A percentile compares a stretch with the other conserved stretches of the same genome.
Conservation (phyloP, 2,113 vertebrate species). For the Neomonachus schauinslandi region DNA sequence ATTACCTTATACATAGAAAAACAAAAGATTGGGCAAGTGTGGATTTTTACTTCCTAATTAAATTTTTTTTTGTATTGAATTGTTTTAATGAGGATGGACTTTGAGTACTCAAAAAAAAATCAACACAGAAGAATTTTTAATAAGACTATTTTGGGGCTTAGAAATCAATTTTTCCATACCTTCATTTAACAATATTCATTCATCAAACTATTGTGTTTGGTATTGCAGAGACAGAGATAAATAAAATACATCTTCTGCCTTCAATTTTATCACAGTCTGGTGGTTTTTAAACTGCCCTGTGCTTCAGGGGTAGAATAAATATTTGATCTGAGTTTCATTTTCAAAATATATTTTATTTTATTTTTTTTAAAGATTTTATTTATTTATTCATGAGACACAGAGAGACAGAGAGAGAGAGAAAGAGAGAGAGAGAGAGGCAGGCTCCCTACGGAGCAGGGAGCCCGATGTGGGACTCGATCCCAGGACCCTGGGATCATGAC, state of each 20-base stretch:
- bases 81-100: conserved; percentile 17
- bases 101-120: conserved; percentile 30
- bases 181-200: conserved; percentile 52
- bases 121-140: conserved; percentile 46
- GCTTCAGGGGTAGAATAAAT: conserved; percentile 25
- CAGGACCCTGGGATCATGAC: no score
- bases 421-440: no score
- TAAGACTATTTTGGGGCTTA: conserved; percentile 34
- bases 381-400: no score
- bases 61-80: not conserved
- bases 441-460: no score
- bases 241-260: conserved; percentile 45
- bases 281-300: conserved; percentile 21
- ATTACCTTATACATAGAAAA: conserved; percentile 16
- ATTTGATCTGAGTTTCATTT: conserved; percentile 49
- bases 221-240: conserved; percentile 33
- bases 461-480: no score
- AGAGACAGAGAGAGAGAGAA: no score
- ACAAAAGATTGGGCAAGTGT: not conserved
- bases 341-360: conserved; percentile 1
- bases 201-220: conserved; percentile 25
- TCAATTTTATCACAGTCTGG: conserved; percentile 41
- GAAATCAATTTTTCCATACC: conserved; percentile 48
- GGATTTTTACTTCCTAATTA: conserved; percentile 50
- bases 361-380: no score